These are phyloP conservation scores for Gymnoscopelus braueri DNA, from an alignment of 2,797 vertebrate genomes.

Conservation along the genomic window DNA sequence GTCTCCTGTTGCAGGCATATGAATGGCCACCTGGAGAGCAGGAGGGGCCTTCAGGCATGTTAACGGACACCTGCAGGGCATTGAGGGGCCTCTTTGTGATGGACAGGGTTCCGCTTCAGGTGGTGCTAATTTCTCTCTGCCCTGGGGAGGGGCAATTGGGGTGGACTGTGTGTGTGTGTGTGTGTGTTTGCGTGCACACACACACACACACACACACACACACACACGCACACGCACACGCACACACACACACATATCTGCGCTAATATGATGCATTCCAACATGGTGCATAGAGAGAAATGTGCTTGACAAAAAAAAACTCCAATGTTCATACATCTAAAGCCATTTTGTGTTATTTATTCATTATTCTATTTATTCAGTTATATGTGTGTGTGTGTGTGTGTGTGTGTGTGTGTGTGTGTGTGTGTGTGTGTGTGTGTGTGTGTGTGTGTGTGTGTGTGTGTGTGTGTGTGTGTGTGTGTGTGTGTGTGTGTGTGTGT, in stretches of 20 bases:
- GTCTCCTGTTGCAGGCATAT: conserved; percentile 65
- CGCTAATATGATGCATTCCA: no score
- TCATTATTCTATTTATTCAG: no score
- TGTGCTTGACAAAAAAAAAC: no score
- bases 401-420: conserved; percentile 16
- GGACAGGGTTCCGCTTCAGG: conserved; percentile 81
- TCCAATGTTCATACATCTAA: background rate
- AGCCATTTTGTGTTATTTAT: background rate
- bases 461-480: background rate
- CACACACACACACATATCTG: no score
- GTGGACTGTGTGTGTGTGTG: conserved; percentile 19
- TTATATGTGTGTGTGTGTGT: background rate
- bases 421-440: background rate
- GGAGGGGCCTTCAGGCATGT: conserved; percentile 63
- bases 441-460: conserved; percentile 8
- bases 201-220: no score
- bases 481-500: background rate
- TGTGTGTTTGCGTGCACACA: background rate
- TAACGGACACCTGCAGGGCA: conserved; percentile 79
- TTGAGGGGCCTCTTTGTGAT: conserved; percentile 70
- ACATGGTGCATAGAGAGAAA: no score
- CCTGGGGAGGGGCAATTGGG: conserved; percentile 46
- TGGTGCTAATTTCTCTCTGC: conserved; percentile 76
- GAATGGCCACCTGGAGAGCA: conserved; percentile 72
- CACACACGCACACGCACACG: no score